Conservation (phyloP, 1,140 invertebrate genomes). For the Agraylea sexmaculata region DNA sequence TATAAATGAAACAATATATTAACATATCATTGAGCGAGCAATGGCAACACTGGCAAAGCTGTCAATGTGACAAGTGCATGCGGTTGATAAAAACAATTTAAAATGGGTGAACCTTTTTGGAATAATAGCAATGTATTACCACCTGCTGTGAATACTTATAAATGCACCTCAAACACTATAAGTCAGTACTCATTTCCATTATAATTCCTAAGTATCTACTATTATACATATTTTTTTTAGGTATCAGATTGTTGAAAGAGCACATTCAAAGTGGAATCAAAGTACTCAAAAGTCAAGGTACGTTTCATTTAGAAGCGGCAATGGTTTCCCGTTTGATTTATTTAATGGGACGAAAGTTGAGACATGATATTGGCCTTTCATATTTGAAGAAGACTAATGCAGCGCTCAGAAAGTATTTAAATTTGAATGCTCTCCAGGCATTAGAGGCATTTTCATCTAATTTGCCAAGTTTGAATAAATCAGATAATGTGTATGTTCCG, state of each 20-base stretch:
- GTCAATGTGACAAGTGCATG: background rate
- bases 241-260: constrained; percentile 25
- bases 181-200: constrained; percentile 10
- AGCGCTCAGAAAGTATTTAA: constrained; percentile 41
- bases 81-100: background rate
- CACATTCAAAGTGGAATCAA: constrained; percentile 27
- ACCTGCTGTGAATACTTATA: constrained; percentile 29
- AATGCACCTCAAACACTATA: constrained; percentile 15
- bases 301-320: constrained; percentile 42
- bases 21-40: background rate
- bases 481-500: constrained; percentile 31
- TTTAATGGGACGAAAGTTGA: constrained; percentile 48
- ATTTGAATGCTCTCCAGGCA: constrained; percentile 35
- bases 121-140: constrained; percentile 26
- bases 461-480: constrained; percentile 23
- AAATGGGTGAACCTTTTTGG: constrained; percentile 21
- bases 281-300: constrained; percentile 36
- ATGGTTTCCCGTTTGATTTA: constrained; percentile 45
- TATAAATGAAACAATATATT: background rate
- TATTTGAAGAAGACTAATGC: constrained; percentile 44
- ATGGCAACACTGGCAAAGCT: background rate
- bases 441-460: constrained; percentile 29
- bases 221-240: constrained; percentile 24
- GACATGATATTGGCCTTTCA: constrained; percentile 45
- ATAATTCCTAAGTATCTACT: constrained; percentile 1